Percentiles rank a stretch among this genome's conserved stretches.
phyloP scores from a whole-genome alignment of 2,797 vertebrate species.

The Alcedo atthis region DNA sequence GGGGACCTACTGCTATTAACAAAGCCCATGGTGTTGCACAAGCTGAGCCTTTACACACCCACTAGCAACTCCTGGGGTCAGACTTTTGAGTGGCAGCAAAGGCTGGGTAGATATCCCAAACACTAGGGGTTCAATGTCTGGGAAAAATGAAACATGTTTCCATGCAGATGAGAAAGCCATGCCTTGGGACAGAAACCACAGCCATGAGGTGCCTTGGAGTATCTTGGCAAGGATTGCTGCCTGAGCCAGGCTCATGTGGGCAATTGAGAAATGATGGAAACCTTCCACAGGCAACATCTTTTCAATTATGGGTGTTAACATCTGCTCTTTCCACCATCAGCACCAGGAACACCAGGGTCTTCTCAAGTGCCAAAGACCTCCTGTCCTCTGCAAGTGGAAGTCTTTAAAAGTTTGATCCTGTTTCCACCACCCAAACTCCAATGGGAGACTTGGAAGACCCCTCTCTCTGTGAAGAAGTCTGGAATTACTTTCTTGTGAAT shows the following conservation, averaged over 20 bases:
- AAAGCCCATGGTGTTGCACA: not conserved
- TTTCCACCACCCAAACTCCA: not conserved
- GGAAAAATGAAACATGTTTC: slow-evolving; percentile 20
- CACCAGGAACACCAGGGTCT: not conserved
- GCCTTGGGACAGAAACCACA: not conserved
- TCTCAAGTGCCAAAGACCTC: not conserved
- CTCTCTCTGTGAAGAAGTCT: not conserved
- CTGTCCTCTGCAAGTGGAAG: not conserved
- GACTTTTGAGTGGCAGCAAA: slow-evolving; percentile 45
- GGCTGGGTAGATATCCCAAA: slow-evolving; percentile 6
- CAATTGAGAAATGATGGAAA: not conserved
- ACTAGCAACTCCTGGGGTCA: not conserved
- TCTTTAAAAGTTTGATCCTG: not conserved
- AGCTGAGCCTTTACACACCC: not conserved
- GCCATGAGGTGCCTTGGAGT: not conserved
- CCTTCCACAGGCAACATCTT: not conserved
- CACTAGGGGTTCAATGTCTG: not conserved
- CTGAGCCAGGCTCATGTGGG: not conserved
- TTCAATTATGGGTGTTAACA: not conserved
- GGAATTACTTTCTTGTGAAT: not conserved
- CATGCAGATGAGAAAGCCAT: slow-evolving; percentile 42
- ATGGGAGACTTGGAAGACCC: not conserved
- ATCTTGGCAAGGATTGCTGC: not conserved
- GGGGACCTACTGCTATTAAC: not conserved
- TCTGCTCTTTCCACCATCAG: not conserved